Percentiles rank a stretch among this genome's conserved stretches.
Conservation (phyloP, 2,797 vertebrate species). For the Enteromius paludinosus region DNA sequence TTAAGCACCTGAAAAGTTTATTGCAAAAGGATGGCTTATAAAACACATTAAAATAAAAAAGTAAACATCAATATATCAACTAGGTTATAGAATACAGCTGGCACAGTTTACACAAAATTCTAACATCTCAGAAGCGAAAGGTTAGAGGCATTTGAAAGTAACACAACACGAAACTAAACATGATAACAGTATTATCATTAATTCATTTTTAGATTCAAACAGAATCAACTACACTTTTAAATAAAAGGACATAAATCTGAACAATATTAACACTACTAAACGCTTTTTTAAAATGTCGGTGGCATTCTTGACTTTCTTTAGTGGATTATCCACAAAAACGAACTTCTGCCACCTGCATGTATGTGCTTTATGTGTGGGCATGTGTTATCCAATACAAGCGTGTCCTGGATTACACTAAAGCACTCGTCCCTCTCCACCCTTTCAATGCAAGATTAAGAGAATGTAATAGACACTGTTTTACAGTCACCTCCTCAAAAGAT, state of each 20-base stretch:
- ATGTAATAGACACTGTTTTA: slow-evolving; percentile 33
- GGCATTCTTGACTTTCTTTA: slow-evolving; percentile 17
- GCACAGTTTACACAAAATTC: not conserved
- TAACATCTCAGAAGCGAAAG: not conserved
- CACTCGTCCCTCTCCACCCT: slow-evolving; percentile 30
- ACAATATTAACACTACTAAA: not conserved
- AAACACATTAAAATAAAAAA: not conserved
- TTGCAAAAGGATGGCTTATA: not conserved
- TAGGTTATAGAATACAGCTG: not conserved
- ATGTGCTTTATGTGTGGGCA: slow-evolving; percentile 48
- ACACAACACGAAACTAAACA: not conserved
- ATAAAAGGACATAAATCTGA: not conserved
- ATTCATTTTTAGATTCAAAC: too few relatives aligned
- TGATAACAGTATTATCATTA: too few relatives aligned
- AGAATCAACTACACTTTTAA: not conserved
- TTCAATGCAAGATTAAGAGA: slow-evolving; percentile 35
- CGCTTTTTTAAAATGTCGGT: not conserved
- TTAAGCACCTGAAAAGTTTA: not conserved
- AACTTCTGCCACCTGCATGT: not conserved
- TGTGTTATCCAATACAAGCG: slow-evolving; percentile 45
- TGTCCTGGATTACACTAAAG: slow-evolving; percentile 49
- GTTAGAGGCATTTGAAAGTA: not conserved
- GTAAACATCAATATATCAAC: not conserved
- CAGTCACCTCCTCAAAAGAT: slow-evolving; percentile 26
- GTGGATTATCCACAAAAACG: slow-evolving; percentile 21